Conservation (phyloP, 1,140 invertebrate genomes). For the Drosophila pachea region DNA sequence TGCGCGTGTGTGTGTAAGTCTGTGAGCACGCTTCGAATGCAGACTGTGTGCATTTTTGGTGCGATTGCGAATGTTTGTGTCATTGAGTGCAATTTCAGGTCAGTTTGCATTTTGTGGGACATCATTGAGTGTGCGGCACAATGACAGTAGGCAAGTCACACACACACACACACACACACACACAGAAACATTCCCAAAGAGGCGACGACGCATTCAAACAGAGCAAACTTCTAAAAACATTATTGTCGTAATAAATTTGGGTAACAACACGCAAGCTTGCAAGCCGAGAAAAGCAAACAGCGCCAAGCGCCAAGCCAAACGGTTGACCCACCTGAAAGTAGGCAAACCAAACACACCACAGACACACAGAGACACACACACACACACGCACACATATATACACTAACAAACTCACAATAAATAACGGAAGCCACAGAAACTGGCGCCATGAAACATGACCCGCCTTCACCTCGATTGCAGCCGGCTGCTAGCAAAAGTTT, state of each 20-base stretch:
- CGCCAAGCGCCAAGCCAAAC: slow-evolving; percentile 17
- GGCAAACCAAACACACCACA: slow-evolving; percentile 47
- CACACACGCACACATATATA: slow-evolving; percentile 11
- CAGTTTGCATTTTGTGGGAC: slow-evolving; percentile 22
- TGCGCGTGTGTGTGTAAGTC: not conserved
- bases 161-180: not conserved
- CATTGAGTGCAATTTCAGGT: slow-evolving; percentile 24
- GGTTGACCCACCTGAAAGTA: slow-evolving; percentile 51
- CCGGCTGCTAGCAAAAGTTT: slow-evolving; percentile 55
- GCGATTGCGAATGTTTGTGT: slow-evolving; percentile 24
- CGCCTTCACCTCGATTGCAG: slow-evolving; percentile 38
- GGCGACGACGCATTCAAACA: slow-evolving; percentile 31
- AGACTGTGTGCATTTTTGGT: slow-evolving; percentile 34
- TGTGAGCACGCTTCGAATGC: not conserved
- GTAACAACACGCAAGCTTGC: slow-evolving; percentile 40
- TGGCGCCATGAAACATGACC: slow-evolving; percentile 60
- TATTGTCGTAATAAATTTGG: slow-evolving; percentile 65
- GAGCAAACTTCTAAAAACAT: slow-evolving; percentile 43
- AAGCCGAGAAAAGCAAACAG: slow-evolving; percentile 23
- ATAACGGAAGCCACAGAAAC: slow-evolving; percentile 54
- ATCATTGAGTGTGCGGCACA: slow-evolving; percentile 5
- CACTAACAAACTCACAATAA: slow-evolving; percentile 17
- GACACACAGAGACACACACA: slow-evolving; percentile 12
- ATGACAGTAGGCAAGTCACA: slow-evolving; percentile 10
- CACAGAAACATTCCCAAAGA: not conserved